A percentile compares a stretch with the other conserved stretches of the same genome.
Evolutionary conservation across 2,888 invertebrate species (phyloP).

Genomic region (Drepana falcataria): DNA sequence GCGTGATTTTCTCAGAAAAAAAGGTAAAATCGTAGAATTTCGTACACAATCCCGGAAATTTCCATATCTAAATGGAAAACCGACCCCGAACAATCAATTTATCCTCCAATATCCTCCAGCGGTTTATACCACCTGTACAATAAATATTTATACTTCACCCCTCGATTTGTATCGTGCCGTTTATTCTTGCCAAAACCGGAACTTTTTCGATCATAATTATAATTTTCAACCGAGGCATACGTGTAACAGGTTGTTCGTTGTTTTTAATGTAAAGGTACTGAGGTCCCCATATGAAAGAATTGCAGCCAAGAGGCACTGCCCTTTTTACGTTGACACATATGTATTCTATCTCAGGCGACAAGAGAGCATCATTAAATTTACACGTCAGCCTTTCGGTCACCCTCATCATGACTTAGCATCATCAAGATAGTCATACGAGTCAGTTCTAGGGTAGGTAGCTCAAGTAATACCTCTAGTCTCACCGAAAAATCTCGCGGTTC

Average conservation of each 20-base stretch:
- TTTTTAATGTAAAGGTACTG: too few species aligned
- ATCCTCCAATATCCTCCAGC: conserved; percentile 77
- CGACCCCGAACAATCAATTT: conserved; percentile 79
- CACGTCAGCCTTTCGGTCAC: too few species aligned
- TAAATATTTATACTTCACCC: conserved; percentile 75
- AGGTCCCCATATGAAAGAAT: too few species aligned
- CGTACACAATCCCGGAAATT: conserved; percentile 77
- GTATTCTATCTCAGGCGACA: too few species aligned
- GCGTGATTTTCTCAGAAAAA: conserved; percentile 68
- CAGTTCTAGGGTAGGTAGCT: too few species aligned
- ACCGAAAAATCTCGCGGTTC: too few species aligned
- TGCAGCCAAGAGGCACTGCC: too few species aligned
- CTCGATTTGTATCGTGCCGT: conserved; percentile 59
- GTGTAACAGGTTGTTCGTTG: neutral
- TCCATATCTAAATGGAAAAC: conserved; percentile 80
- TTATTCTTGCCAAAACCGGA: conserved; percentile 40
- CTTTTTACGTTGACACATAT: too few species aligned
- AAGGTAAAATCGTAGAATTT: conserved; percentile 73
- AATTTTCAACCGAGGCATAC: conserved; percentile 2
- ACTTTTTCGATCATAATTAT: conserved; percentile 26
- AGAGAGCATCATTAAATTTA: too few species aligned
- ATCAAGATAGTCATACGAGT: too few species aligned
- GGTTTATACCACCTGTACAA: conserved; percentile 78
- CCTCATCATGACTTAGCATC: too few species aligned
- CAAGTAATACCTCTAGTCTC: too few species aligned